These are phyloP conservation scores for Luehdorfia chinensis DNA, from an alignment of 1,140 invertebrate genomes.

Conservation along the genomic window DNA sequence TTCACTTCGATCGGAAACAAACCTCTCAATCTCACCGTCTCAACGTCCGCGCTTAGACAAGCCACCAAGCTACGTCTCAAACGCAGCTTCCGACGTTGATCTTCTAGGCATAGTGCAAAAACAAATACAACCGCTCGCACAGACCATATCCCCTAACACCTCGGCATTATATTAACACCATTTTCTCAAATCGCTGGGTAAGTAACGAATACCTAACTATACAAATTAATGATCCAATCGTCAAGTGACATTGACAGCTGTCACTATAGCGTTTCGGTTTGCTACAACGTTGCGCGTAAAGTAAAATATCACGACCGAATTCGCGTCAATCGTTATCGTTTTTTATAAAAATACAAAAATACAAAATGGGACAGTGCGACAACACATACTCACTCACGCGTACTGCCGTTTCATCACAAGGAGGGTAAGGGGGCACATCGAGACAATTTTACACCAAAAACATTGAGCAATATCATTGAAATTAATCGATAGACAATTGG, in stretches of 20 bases:
- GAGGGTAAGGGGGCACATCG: too few relatives aligned
- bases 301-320: conserved; percentile 69
- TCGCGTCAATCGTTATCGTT: conserved; percentile 52
- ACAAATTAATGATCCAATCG: background rate
- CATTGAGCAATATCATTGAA: conserved; percentile 66
- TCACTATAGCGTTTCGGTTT: too few relatives aligned
- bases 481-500: conserved; percentile 40
- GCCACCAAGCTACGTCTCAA: conserved; percentile 3
- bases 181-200: background rate
- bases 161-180: conserved; percentile 31
- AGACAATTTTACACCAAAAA: too few relatives aligned
- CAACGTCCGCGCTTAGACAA: conserved; percentile 21
- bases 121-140: conserved; percentile 38
- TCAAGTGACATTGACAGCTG: background rate
- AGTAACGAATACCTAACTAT: background rate
- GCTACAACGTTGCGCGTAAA: conserved; percentile 50
- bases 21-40: conserved; percentile 21
- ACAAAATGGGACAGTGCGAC: conserved; percentile 75
- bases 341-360: conserved; percentile 77
- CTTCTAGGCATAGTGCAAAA: conserved; percentile 33
- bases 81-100: conserved; percentile 17
- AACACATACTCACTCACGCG: conserved; percentile 57
- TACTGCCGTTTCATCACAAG: conserved; percentile 39
- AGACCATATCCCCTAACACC: conserved; percentile 68
- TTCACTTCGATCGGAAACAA: conserved; percentile 21